phyloP scores from a whole-genome alignment of 1,140 invertebrate genomes.

The Cardiocondyla obscurior region DNA sequence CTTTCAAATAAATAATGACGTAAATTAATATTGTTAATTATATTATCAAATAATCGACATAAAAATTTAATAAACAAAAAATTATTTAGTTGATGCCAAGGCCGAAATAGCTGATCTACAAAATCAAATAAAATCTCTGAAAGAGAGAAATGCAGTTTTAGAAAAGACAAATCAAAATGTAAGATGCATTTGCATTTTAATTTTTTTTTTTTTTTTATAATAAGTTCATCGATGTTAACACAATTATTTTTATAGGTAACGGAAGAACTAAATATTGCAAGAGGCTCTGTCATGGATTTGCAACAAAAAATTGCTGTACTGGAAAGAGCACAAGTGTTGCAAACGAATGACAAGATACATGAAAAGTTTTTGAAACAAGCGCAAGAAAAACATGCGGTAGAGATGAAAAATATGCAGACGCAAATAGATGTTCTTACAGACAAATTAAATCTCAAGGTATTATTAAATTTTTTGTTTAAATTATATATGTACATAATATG shows the following conservation, averaged over 20 bases:
- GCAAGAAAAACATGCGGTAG: slow-evolving; percentile 76
- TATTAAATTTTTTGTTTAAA: slow-evolving; percentile 12
- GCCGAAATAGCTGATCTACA: slow-evolving; percentile 76
- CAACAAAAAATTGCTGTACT: slow-evolving; percentile 77
- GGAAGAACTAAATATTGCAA: slow-evolving; percentile 74
- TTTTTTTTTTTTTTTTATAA: background rate
- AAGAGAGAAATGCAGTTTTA: slow-evolving; percentile 74
- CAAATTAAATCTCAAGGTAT: slow-evolving; percentile 77
- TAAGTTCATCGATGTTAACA: background rate
- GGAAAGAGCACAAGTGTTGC: slow-evolving; percentile 74
- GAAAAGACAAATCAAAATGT: slow-evolving; percentile 79
- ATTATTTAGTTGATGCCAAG: slow-evolving; percentile 78
- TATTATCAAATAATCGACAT: background rate
- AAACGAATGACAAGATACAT: slow-evolving; percentile 75
- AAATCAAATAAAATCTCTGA: slow-evolving; percentile 71
- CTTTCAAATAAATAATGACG: background rate
- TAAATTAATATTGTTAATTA: background rate
- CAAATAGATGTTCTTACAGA: slow-evolving; percentile 77
- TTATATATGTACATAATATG: slow-evolving; percentile 11
- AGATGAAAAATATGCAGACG: slow-evolving; percentile 80
- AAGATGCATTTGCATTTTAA: slow-evolving; percentile 34
- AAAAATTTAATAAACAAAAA: too few species aligned
- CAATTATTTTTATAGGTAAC: slow-evolving; percentile 67
- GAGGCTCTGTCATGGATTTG: slow-evolving; percentile 74
- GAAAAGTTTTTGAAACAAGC: slow-evolving; percentile 79